Evolutionary conservation across 2,888 invertebrate species (phyloP), one percentile per base, ranked within the genome.

Genomic region (Cheilosia variabilis): DNA sequence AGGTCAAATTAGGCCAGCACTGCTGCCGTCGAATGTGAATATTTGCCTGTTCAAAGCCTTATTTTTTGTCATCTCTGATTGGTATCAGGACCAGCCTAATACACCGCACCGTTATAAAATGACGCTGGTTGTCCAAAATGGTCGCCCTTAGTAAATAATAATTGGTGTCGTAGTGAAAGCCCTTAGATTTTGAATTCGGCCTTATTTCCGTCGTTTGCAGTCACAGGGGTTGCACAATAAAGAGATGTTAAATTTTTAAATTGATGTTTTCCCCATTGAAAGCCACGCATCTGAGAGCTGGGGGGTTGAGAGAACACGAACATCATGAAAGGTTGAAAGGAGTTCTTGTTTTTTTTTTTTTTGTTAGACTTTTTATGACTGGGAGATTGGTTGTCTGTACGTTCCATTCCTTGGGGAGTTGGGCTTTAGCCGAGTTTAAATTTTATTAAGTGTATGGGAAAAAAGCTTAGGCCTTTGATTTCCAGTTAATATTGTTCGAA

Each of bases 181-280:
- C 37, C 37, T 4, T 37, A 10, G 37, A 37, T 4, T 13, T 37
- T 37, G 13, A 13, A 37, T 37, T 31, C 24, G 34, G 24, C 41
- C 13, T 37, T 37, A 4, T 4, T 37, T 9, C 31, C 9, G 31
- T 9, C 31, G 9, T 31, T 0, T 31, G 3, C 37, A 37, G 13
- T 13, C 58, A 31, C 55, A 24, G n/a, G 13, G 2, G 22, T 34
- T 41, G 34, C 9, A 37, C 13, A 9, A 27, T 47, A 17, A 50
- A 47, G 24, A 2, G 55, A 50, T 37, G 69, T 58, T 13, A 10
- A 13, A 37, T 37, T 37, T 37, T 37, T 10, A 37, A 13, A 37
- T 13, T 69, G 58, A 50, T 50, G 47, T 65, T 50, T 60, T 71
- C 71, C 41, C 50, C 13, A 58, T 10, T 37, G 47, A 58, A 47